phyloP scores from a whole-genome alignment of 2,113 vertebrate genomes.

The Aviceda subcristata region DNA sequence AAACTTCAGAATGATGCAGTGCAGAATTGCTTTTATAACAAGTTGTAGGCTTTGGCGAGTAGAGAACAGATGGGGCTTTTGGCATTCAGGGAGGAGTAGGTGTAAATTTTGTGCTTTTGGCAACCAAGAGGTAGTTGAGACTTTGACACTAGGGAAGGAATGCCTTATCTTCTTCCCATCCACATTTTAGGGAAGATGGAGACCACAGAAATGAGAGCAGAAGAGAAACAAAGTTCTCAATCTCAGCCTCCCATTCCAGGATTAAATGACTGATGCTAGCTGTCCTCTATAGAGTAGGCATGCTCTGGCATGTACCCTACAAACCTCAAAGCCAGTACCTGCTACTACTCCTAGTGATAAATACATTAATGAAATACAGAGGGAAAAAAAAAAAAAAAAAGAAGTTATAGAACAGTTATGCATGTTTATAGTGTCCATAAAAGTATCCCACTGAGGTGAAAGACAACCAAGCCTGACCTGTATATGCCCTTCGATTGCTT shows the following conservation, averaged over 20 bases:
- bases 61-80: constrained; percentile 58
- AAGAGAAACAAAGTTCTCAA: not conserved
- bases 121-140: constrained; percentile 47
- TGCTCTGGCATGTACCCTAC: not conserved
- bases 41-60: constrained; percentile 46
- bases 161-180: constrained; percentile 1
- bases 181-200: not conserved
- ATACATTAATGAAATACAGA: not conserved
- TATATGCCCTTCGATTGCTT: not conserved
- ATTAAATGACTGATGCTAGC: not conserved
- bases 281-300: not conserved
- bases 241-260: not conserved
- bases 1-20: constrained; percentile 23
- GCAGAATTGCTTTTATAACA: constrained; percentile 41
- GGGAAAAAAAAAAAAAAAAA: not conserved
- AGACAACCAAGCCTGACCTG: not conserved
- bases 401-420: not conserved
- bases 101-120: constrained; percentile 58
- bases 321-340: not conserved
- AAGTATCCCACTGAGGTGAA: not conserved
- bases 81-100: constrained; percentile 50
- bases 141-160: constrained; percentile 45
- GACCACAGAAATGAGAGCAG: not conserved
- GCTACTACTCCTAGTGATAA: not conserved
- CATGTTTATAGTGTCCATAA: not conserved